Evolutionary conservation across 1,140 invertebrate genomes (phyloP), one percentile per base, ranked within the genome.

Genomic region (Tyrophagus putrescentiae): DNA sequence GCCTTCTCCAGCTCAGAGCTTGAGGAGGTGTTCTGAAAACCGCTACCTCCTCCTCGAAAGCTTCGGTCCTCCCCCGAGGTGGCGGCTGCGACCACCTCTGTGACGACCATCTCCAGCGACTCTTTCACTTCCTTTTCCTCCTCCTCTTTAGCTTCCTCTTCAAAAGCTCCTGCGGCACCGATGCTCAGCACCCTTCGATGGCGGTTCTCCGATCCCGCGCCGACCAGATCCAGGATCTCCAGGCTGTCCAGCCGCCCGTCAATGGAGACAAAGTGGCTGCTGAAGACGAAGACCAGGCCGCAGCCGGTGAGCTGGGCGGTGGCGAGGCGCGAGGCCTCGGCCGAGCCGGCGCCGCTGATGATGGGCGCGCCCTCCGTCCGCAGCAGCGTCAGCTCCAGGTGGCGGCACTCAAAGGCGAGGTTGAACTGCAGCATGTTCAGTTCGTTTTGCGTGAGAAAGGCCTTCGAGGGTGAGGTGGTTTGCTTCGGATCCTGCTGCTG

Each of bases 231-330:
- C n/a, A 91, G 74, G 23, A 79, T 67, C 70, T 94, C 90, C 33
- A 95, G 76, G 9, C 90, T 90, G 50, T 89, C 90, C 23, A 96
- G 75, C 1, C 86, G 90, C 0, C 90, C 91, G 64, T 82, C 79
- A 54, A 90, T 66, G 58, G 62, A 54, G 32, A 65, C 60, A 23
- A 44, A 21, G 41, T 61, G 32, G 29, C 16, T 7, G 11, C 9
- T 16, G 13, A 61, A 60, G 31, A 13, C 21, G 25, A 61, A 60
- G 18, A 9, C n/a, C 11, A 63, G 16, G 11, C 9, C 54, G 48
- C 60, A 25, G 18, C 57, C 60, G 25, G 13, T 61, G 2, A 61
- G 28, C 18, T 4, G 7, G 13, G 60, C 60, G 7, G 60, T 61
- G 16, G 60, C 48, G 29, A 61, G 23, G 32, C n/a, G 25, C 13